Percentiles rank a stretch among this genome's conserved stretches.
Conservation (phyloP, 2,113 vertebrate genomes). For the Scomber japonicus region DNA sequence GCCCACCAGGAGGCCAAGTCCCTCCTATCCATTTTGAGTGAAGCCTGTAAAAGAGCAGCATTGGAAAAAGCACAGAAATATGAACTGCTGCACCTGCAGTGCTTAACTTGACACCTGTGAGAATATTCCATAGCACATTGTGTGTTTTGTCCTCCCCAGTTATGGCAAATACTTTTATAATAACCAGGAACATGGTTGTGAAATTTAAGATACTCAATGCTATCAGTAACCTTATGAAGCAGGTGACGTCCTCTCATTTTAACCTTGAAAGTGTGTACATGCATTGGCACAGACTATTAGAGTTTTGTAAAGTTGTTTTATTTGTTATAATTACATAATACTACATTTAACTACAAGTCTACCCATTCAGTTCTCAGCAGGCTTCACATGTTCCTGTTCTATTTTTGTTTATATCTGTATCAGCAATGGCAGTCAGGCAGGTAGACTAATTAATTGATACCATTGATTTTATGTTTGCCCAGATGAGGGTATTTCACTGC, state of each 20-base stretch:
- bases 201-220: slow-evolving; percentile 33
- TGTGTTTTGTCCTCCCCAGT: slow-evolving; percentile 17
- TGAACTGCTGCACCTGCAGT: slow-evolving; percentile 65
- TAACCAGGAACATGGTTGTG: slow-evolving; percentile 33
- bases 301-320: neutral
- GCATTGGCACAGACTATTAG: neutral
- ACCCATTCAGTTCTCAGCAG: neutral
- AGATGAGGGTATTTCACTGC: slow-evolving; percentile 59
- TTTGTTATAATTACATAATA: neutral
- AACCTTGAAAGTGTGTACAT: slow-evolving; percentile 26
- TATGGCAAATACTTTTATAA: slow-evolving; percentile 11
- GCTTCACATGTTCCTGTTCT: slow-evolving; percentile 24
- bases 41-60: slow-evolving; percentile 15
- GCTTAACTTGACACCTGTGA: slow-evolving; percentile 70
- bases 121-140: slow-evolving; percentile 54
- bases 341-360: neutral
- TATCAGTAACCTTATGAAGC: slow-evolving; percentile 26
- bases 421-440: slow-evolving; percentile 43
- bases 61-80: slow-evolving; percentile 46
- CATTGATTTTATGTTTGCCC: slow-evolving; percentile 73
- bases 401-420: slow-evolving; percentile 41
- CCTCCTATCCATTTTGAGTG: neutral
- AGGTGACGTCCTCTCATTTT: neutral
- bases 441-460: slow-evolving; percentile 74
- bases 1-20: neutral